Conservation (phyloP, 2,113 vertebrate species). For the Garra rufa region DNA sequence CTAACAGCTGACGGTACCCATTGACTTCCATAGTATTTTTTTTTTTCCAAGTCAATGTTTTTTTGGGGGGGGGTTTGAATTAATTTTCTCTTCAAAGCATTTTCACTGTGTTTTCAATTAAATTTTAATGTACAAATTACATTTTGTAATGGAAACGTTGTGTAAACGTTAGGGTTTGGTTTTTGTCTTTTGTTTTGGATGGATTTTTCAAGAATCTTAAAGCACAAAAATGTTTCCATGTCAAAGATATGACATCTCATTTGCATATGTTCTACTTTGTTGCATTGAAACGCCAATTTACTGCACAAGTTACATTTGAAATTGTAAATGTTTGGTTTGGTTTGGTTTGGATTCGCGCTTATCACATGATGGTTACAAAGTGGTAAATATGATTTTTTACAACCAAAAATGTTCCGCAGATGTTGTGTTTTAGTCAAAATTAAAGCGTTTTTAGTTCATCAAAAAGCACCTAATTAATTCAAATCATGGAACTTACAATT, state of each 20-base stretch:
- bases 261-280: not conserved
- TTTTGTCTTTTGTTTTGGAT: not conserved
- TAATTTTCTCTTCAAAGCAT: not conserved
- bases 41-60: no score
- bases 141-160: not conserved
- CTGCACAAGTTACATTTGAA: not conserved
- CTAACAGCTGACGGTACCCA: not conserved
- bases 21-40: not conserved
- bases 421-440: no score
- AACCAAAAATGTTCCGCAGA: no score
- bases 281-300: no score
- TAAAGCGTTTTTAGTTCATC: no score
- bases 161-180: not conserved
- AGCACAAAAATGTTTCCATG: not conserved
- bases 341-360: no score
- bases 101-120: not conserved
- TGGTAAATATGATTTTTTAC: no score
- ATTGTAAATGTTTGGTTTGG: not conserved
- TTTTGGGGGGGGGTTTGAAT: not conserved
- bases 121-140: not conserved
- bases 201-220: not conserved
- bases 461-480: no score
- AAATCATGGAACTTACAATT: no score
- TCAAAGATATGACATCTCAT: not conserved
- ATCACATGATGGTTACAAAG: no score